Base-by-base conservation (phyloP, 2,888 invertebrate species). In the Platycheirus albimanus region DNA sequence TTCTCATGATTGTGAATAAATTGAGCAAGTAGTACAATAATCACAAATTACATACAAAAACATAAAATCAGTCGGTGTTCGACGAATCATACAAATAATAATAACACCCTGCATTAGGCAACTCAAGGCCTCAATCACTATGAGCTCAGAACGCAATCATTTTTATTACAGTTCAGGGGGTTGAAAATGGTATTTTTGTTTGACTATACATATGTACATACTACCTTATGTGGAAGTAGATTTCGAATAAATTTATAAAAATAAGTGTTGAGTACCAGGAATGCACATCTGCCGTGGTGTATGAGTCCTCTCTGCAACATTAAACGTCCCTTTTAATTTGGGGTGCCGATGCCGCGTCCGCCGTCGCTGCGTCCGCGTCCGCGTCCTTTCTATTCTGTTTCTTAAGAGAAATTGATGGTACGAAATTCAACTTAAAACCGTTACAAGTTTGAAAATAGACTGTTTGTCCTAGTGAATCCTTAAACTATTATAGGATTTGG, bases 381-480 rank as follows among this genome's bases (percentile, higher is more conserved):
- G 6, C 10, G 36, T 10, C 24, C 24, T 24, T 24, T n/a, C 8
- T 7, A n/a, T n/a, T n/a, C 4, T 8, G n/a, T 0, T 13, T 56
- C 13, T 2, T 56, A 3, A 56, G n/a, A n/a, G n/a, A n/a, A n/a
- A n/a, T n/a, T n/a, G n/a, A n/a, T n/a, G n/a, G n/a, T n/a, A n/a
- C n/a, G n/a, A n/a, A n/a, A n/a, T n/a, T n/a, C n/a, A 10, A 47
- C 0, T 4, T 11, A 58, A 58, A 58, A 41, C 58, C 58, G 58
- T 58, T 58, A 58, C 58, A 58, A 58, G 11, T 41, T 58, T 24
- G 1, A 38, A 56, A 56, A 38, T 17, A 11, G 3, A 17, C 8
- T 33, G 7, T 28, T 38, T 24, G n/a, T n/a, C n/a, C n/a, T n/a
- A n/a, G n/a, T n/a, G n/a, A n/a, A n/a, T n/a, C n/a, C n/a, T n/a